Conservation (phyloP, 2,888 invertebrate species). For the Isotomurus palustris region DNA sequence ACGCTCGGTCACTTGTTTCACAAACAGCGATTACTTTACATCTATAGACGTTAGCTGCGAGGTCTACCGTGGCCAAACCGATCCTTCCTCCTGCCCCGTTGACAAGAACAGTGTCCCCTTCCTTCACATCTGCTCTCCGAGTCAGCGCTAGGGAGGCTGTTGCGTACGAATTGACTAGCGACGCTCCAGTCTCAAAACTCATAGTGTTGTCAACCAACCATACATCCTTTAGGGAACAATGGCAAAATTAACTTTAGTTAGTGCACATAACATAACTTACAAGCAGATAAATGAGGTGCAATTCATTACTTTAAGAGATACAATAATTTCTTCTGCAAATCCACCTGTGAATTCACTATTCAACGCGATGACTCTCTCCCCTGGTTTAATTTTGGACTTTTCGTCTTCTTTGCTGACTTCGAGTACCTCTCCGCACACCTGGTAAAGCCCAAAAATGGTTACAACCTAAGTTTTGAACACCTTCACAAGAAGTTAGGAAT, state of each 20-base stretch:
- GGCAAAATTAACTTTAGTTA: conserved; percentile 7
- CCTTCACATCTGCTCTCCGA: conserved; percentile 54
- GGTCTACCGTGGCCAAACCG: conserved; percentile 62
- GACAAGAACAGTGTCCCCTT: conserved; percentile 60
- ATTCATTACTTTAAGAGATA: conserved; percentile 48
- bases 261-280: neutral
- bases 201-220: conserved; percentile 58
- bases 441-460: neutral
- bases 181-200: conserved; percentile 57
- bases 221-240: conserved; percentile 54
- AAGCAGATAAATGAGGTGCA: neutral
- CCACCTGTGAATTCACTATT: conserved; percentile 57
- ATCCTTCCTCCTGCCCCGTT: conserved; percentile 52
- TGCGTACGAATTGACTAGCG: conserved; percentile 60
- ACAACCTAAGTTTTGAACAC: conserved; percentile 6
- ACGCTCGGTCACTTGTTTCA: conserved; percentile 54
- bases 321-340: conserved; percentile 60
- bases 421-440: conserved; percentile 58
- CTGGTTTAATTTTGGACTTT: conserved; percentile 52
- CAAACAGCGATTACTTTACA: conserved; percentile 67
- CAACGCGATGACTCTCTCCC: conserved; percentile 60
- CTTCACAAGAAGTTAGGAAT: too few relatives aligned
- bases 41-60: conserved; percentile 63
- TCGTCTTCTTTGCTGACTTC: conserved; percentile 53
- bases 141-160: conserved; percentile 62